A percentile compares a stretch with the other conserved stretches of the same genome.
Conservation (phyloP, 35 echinoderm and acorn worm species). For the Heliocidaris erythrogramma region DNA sequence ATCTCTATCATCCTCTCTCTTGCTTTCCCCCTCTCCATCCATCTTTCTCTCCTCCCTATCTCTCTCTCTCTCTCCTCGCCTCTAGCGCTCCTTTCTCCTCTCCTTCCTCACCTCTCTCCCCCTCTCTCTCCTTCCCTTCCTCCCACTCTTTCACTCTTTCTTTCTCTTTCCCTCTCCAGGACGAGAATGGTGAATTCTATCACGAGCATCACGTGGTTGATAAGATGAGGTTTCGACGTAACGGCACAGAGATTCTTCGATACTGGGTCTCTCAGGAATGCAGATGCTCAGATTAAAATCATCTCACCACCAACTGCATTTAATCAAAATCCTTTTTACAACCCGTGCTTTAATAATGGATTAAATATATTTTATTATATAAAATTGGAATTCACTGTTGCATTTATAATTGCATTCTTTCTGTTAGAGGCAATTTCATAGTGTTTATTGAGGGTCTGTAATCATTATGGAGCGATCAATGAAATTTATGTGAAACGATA, state of each 20-base stretch:
- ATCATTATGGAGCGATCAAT: background rate
- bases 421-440: no score
- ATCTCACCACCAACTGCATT: no score
- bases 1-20: background rate
- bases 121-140: background rate
- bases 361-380: no score
- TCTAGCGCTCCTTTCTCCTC: no score
- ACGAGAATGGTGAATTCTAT: constrained; percentile 9
- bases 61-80: background rate
- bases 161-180: background rate
- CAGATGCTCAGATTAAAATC: background rate
- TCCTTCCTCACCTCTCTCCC: background rate
- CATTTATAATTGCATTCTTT: no score
- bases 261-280: background rate
- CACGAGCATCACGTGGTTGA: background rate
- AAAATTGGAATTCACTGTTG: no score
- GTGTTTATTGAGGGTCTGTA: background rate
- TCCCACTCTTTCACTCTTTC: background rate
- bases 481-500: no score
- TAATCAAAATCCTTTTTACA: no score
- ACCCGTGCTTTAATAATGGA: no score
- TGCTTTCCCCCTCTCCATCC: background rate
- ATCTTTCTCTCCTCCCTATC: background rate
- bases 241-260: background rate
- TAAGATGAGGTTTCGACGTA: constrained; percentile 1